Evolutionary conservation across 2,797 vertebrate species (phyloP), one percentile per base, ranked within the genome.

Genomic region (Pseudomugil tenellus): DNA sequence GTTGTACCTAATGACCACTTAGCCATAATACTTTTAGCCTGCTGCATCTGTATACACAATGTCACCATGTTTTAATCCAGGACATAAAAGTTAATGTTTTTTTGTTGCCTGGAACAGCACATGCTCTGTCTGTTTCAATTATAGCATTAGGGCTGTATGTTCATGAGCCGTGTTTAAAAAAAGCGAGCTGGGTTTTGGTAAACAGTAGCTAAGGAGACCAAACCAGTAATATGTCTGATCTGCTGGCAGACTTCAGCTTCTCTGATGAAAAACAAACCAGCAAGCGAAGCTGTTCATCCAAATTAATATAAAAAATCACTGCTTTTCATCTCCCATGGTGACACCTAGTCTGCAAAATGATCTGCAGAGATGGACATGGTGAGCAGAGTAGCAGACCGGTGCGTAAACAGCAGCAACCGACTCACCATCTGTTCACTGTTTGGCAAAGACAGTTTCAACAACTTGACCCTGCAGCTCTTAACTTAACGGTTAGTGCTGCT

Each of bases 341-440:
- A 28, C 52, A 48, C 28, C 23, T 11, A 26, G 41, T 46, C n/a
- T 46, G n/a, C 41, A 62, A 58, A 78, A 58, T 79, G 59, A 64
- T 17, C 43, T 48, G 67, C 78, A 49, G 49, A 66, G 57, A 63
- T 25, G 74, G 31, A 52, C 12, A 25, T 3, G 43, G 52, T 68
- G 29, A 52, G 56, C 54, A 31, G 67, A 1, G 25, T 28, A 0
- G n/a, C 48, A 31, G 49, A 77, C 46, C 52, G 14, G 57, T 3
- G 17, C 48, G 76, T 58, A 92, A 92, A 93, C 65, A 65, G 39
- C 49, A 6, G 49, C 12, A 2, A 66, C 71, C 46, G 48, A 73
- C 51, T 39, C 16, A 6, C 91, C 93, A 93, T 91, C 91, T 94
- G 92, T 65, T 87, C 83, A 66, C 58, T 92, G 86, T 92, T 92